A percentile compares a stretch with the other conserved stretches of the same genome.
phyloP scores from a whole-genome alignment of 2,888 invertebrate species.

The Meiosimyza decipiens region DNA sequence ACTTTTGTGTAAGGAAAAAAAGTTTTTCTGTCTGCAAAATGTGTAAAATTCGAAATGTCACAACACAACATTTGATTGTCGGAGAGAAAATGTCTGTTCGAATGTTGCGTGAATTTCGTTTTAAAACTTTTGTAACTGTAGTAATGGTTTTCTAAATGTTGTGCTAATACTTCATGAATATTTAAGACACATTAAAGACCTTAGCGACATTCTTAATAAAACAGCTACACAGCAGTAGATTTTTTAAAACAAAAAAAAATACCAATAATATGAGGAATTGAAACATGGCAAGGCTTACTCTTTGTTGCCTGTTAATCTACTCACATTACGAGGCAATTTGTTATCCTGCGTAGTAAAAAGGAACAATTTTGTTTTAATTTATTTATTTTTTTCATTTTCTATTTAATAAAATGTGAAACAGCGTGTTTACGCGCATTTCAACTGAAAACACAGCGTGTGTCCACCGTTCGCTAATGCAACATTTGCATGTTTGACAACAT shows the following conservation, averaged over 20 bases:
- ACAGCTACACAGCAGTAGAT: constrained; percentile 8
- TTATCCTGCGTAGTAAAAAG: constrained; percentile 38
- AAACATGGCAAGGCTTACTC: constrained; percentile 47
- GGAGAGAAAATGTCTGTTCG: background rate
- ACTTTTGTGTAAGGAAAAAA: background rate
- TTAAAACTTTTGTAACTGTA: background rate
- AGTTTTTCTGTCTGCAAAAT: constrained; percentile 33
- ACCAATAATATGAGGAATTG: constrained; percentile 44
- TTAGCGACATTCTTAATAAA: background rate
- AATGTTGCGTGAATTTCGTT: background rate
- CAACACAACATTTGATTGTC: constrained; percentile 47
- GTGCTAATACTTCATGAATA: background rate
- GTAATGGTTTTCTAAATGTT: too few relatives aligned
- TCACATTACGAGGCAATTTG: constrained; percentile 52
- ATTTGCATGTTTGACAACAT: constrained; percentile 48
- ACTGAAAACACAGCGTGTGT: constrained; percentile 36
- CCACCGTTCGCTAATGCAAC: constrained; percentile 45
- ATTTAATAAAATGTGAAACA: constrained; percentile 17
- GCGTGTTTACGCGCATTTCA: constrained; percentile 38
- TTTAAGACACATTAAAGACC: background rate
- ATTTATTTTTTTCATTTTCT: too few relatives aligned
- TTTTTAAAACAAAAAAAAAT: background rate
- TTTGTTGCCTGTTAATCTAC: constrained; percentile 48
- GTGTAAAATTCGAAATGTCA: constrained; percentile 56
- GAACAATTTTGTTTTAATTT: background rate